Percentiles rank a stretch among this genome's conserved stretches.
Evolutionary conservation across 2,797 vertebrate species (phyloP).

Genomic region (Echeneis naucrates): DNA sequence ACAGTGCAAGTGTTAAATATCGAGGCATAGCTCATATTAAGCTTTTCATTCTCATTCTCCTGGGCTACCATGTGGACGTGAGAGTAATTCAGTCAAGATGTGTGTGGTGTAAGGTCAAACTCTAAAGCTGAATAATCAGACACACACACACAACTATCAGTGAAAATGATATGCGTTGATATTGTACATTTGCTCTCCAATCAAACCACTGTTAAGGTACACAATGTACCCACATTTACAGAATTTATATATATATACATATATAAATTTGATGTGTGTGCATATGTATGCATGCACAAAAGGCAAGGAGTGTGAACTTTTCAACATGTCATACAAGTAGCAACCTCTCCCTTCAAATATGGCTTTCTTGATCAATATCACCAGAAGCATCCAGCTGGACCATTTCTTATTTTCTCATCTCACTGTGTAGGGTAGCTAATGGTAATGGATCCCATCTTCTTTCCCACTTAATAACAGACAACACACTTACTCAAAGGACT

Average conservation of each 20-base stretch:
- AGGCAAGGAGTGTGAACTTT: slow-evolving; percentile 57
- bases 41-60: slow-evolving; percentile 13
- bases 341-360: slow-evolving; percentile 19
- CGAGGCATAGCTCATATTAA: slow-evolving; percentile 20
- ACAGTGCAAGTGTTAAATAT: slow-evolving; percentile 48
- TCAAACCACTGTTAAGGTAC: slow-evolving; percentile 15
- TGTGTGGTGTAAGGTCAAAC: slow-evolving; percentile 28
- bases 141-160: slow-evolving; percentile 25
- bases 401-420: neutral
- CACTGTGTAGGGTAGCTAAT: slow-evolving; percentile 12
- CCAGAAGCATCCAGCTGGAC: neutral
- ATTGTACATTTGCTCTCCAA: slow-evolving; percentile 35
- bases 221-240: slow-evolving; percentile 6
- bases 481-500: neutral
- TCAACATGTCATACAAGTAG: slow-evolving; percentile 5
- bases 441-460: neutral
- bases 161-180: slow-evolving; percentile 31
- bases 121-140: slow-evolving; percentile 31
- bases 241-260: neutral
- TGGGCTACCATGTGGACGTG: slow-evolving; percentile 16
- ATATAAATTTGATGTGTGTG: neutral
- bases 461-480: slow-evolving; percentile 3
- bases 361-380: slow-evolving; percentile 32
- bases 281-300: neutral
- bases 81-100: slow-evolving; percentile 44